phyloP scores from a whole-genome alignment of 2,113 vertebrate genomes.

The Platysteira castanea region DNA sequence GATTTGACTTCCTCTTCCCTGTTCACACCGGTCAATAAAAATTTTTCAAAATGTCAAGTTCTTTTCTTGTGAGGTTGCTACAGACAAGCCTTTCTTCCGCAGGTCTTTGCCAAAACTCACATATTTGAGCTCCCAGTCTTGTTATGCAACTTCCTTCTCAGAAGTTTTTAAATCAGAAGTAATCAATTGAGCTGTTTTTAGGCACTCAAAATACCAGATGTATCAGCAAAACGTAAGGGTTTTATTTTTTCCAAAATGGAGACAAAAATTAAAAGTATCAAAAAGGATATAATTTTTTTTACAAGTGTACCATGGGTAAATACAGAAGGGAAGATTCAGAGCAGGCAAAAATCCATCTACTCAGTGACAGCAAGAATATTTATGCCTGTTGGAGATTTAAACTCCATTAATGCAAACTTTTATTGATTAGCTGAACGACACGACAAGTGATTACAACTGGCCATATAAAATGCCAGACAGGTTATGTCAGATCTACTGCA shows the following conservation, averaged over 20 bases:
- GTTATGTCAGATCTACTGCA: background rate
- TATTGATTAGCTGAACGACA: background rate
- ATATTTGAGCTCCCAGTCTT: constrained; percentile 1
- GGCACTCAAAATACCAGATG: background rate
- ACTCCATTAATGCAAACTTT: background rate
- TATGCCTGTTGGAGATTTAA: background rate
- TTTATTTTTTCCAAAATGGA: background rate
- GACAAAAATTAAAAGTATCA: background rate
- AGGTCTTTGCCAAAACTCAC: constrained; percentile 23
- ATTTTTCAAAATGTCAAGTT: constrained; percentile 52
- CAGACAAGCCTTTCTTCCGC: constrained; percentile 12
- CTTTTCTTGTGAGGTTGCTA: constrained; percentile 19
- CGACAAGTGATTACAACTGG: background rate
- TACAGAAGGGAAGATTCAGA: background rate
- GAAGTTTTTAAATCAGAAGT: background rate
- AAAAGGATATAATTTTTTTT: background rate
- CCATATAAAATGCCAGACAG: background rate
- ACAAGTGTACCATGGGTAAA: background rate
- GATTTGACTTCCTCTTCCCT: constrained; percentile 42
- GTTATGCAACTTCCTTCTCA: constrained; percentile 37
- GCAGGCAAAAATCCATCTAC: background rate
- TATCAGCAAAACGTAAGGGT: background rate
- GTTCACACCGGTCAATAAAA: constrained; percentile 17
- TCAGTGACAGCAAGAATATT: background rate
- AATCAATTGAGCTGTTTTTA: constrained; percentile 31